phyloP scores from a whole-genome alignment of 2,888 invertebrate species.

The Lordiphosa andalusiaca region DNA sequence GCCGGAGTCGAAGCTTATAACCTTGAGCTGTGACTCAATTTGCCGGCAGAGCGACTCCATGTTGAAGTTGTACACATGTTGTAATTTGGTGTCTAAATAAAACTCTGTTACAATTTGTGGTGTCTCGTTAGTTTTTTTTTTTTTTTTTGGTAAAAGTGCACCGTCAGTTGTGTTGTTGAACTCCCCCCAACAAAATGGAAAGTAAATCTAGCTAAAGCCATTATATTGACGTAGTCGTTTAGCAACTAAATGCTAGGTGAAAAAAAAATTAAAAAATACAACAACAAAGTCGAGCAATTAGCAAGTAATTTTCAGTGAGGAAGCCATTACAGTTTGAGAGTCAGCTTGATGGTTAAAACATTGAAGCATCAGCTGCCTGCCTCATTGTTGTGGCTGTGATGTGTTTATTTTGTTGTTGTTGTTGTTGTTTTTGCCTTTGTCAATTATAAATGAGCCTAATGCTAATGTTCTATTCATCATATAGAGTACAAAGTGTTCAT shows the following conservation, averaged over 20 bases:
- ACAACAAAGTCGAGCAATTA: slow-evolving; percentile 7
- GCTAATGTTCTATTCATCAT: slow-evolving; percentile 68
- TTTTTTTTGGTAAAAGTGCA: slow-evolving; percentile 58
- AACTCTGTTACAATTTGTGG: slow-evolving; percentile 29
- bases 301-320: neutral
- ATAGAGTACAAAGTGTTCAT: slow-evolving; percentile 42
- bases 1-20: slow-evolving; percentile 41
- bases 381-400: slow-evolving; percentile 19
- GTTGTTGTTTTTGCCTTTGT: slow-evolving; percentile 15
- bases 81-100: slow-evolving; percentile 44
- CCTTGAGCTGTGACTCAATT: slow-evolving; percentile 53
- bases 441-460: slow-evolving; percentile 25
- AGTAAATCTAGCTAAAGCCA: slow-evolving; percentile 37
- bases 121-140: slow-evolving; percentile 1
- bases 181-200: slow-evolving; percentile 53
- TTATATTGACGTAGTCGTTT: slow-evolving; percentile 33
- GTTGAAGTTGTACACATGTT: slow-evolving; percentile 42
- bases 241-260: slow-evolving; percentile 36
- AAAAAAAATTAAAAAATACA: slow-evolving; percentile 24
- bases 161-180: slow-evolving; percentile 69
- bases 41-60: slow-evolving; percentile 21
- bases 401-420: too few relatives aligned
- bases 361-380: slow-evolving; percentile 15
- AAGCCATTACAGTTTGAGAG: slow-evolving; percentile 2
- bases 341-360: slow-evolving; percentile 4